Percentiles rank a stretch among this genome's conserved stretches.
Evolutionary conservation across 2,797 vertebrate species (phyloP).

Genomic region (Heliangelus exortis): DNA sequence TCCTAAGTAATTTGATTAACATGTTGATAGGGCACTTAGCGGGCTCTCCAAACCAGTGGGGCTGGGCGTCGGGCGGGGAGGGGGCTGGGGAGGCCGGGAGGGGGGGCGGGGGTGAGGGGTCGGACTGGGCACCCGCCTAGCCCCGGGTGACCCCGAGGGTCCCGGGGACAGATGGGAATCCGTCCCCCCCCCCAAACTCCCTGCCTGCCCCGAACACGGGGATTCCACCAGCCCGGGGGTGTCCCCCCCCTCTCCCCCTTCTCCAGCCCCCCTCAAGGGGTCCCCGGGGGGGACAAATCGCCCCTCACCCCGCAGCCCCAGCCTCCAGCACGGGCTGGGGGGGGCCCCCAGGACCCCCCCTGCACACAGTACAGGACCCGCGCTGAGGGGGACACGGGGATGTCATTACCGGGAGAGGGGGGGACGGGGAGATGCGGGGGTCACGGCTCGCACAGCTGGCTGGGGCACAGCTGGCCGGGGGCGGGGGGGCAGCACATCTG

Average conservation of each 20-base stretch:
- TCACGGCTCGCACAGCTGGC: background rate
- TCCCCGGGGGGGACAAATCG: background rate
- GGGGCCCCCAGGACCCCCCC: background rate
- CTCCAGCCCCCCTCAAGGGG: background rate
- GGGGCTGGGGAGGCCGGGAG: background rate
- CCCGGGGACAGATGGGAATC: background rate
- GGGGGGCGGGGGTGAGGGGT: background rate
- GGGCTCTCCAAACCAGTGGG: slow-evolving; percentile 78
- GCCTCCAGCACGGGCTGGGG: background rate
- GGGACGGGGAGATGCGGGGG: background rate
- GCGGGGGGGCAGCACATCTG: background rate
- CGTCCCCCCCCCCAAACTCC: too few relatives aligned
- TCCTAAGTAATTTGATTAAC: slow-evolving; percentile 96
- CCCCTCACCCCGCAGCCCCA: background rate
- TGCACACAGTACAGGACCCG: background rate
- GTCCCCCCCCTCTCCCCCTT: background rate
- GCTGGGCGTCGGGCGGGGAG: slow-evolving; percentile 60
- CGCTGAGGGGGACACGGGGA: background rate
- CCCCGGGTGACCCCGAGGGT: background rate
- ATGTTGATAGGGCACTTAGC: slow-evolving; percentile 93
- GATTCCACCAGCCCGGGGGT: background rate
- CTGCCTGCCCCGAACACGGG: too few relatives aligned
- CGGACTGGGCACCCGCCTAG: background rate
- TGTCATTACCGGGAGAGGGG: background rate
- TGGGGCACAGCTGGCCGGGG: background rate